Evolutionary conservation across 1,140 invertebrate genomes (phyloP), one percentile per base, ranked within the genome.

Genomic region (Hypsibius dujardini): DNA sequence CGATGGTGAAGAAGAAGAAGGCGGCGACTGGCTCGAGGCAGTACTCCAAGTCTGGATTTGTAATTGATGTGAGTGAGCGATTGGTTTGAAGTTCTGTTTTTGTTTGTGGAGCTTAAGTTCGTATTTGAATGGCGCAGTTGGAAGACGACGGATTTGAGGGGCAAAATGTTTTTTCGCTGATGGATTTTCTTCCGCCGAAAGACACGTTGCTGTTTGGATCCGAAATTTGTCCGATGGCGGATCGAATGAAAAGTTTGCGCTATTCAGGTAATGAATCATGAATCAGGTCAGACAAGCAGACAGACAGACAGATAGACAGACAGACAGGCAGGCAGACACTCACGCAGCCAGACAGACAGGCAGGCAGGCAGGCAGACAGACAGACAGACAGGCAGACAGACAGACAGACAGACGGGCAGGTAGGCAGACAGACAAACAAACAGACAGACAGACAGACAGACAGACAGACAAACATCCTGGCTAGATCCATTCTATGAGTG

Each of bases 201-300:
- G 62, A 67, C 12, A 67, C 62, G 12, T 42, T 67, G 12, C 42
- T 67, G 62, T 15, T 67, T 12, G 62, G 62, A 15, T 67, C 62
- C 7, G 62, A 67, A 42, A 42, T 67, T 7, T 67, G 62, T 67
- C 62, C 62, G 62, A 67, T 67, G 12, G 12, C 12, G 62, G 62
- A 67, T 45, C 62, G 62, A 7, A 12, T 67, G 3, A 28, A 28
- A 28, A 28, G 28, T 28, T 28, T 28, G 28, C 28, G 28, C 28
- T 28, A 0, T 28, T 28, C 28, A 28, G 28, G 28, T 28, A 28
- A 28, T 28, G 28, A 28, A 28, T 28, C 28, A 28, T 28, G 28
- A 28, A 28, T 28, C 28, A 28, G 28, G 28, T 28, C 28, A 28
- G 28, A 28, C 28, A 28, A 28, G 28, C 28, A 28, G 28, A 28